phyloP scores from a whole-genome alignment of 2,797 vertebrate species.

The Mormyrus proboscirostris region DNA sequence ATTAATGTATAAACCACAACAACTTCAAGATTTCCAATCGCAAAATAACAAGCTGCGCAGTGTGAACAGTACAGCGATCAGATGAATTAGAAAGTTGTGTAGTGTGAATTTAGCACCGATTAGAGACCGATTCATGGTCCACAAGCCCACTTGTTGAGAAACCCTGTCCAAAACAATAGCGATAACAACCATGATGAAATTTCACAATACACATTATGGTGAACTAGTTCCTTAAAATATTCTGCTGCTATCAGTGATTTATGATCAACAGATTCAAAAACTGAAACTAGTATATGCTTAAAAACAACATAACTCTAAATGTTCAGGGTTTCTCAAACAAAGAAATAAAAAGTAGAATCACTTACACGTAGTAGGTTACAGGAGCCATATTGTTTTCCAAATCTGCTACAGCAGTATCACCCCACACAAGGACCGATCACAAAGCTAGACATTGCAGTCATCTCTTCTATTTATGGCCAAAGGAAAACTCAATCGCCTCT shows the following conservation, averaged over 20 bases:
- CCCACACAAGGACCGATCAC: not conserved
- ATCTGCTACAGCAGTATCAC: not conserved
- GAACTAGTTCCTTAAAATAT: not conserved
- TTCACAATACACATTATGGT: not conserved
- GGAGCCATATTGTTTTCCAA: not conserved
- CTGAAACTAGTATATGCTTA: not conserved
- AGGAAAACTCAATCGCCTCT: not conserved
- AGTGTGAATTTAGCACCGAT: not conserved
- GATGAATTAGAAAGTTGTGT: not conserved
- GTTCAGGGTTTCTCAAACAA: not conserved
- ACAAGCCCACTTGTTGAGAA: not conserved
- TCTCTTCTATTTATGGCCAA: not conserved
- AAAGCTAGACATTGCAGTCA: not conserved
- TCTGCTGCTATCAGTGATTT: not conserved
- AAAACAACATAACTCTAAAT: not conserved
- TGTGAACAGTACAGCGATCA: not conserved
- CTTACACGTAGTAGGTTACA: not conserved
- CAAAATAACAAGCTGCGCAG: not conserved
- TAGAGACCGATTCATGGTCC: not conserved
- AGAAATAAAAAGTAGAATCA: not conserved
- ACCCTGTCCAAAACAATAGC: not conserved
- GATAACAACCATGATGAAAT: not conserved
- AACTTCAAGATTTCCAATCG: not conserved
- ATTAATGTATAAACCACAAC: not conserved
- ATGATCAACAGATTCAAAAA: not conserved